A percentile compares a stretch with the other conserved stretches of the same genome.
Conservation (phyloP, 1,140 invertebrate genomes). For the Anadara kagoshimensis region DNA sequence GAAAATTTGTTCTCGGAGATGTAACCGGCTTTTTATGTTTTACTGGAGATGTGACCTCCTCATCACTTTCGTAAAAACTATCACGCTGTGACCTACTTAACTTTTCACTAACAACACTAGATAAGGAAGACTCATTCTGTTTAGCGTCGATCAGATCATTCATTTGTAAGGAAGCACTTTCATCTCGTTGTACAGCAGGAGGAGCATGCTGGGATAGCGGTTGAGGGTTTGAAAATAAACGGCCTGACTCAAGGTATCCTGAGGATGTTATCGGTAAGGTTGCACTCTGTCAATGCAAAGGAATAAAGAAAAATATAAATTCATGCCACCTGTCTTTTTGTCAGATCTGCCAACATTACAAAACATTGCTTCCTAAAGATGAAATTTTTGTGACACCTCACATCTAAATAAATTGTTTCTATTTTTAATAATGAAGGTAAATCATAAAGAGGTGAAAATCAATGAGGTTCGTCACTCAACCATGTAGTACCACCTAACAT, state of each 20-base stretch:
- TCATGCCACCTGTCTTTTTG: no score
- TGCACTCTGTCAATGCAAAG: conserved; percentile 34
- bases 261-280: conserved; percentile 32
- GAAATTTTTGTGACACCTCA: no score
- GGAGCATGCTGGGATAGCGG: conserved; percentile 26
- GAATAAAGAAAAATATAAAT: neutral
- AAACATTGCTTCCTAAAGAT: no score
- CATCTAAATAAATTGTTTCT: no score
- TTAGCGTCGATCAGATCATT: conserved; percentile 18
- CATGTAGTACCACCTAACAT: no score
- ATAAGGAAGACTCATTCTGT: conserved; percentile 39
- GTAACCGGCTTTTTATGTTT: conserved; percentile 40
- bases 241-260: conserved; percentile 23
- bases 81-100: conserved; percentile 47
- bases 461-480: no score
- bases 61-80: conserved; percentile 69
- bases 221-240: conserved; percentile 23
- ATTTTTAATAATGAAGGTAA: no score
- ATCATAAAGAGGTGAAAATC: no score
- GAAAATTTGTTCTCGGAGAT: conserved; percentile 41
- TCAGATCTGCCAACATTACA: no score
- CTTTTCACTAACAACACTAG: conserved; percentile 36
- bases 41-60: conserved; percentile 41
- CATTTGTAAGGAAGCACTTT: no score
- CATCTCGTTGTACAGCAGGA: conserved; percentile 35